Conservation (phyloP, 2,888 invertebrate genomes). For the Ypsolopha sequella region DNA sequence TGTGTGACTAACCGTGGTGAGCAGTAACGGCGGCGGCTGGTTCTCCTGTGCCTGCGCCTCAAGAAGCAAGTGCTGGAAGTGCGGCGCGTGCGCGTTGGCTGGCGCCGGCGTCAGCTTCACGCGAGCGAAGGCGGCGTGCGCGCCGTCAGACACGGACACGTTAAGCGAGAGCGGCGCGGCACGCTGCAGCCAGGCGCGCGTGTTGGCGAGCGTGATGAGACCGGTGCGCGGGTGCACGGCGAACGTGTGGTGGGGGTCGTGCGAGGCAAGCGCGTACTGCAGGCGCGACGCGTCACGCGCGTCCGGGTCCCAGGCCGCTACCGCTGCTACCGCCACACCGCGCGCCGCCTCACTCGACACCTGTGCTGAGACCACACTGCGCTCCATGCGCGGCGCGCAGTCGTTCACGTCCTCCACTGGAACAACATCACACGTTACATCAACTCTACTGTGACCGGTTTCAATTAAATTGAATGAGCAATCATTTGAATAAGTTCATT, state of each 20-base stretch:
- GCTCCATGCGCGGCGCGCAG: constrained; percentile 88
- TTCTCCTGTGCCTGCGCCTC: constrained; percentile 88
- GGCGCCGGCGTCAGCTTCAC: constrained; percentile 83
- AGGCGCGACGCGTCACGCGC: constrained; percentile 80
- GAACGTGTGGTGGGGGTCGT: constrained; percentile 31
- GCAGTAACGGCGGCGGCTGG: constrained; percentile 78
- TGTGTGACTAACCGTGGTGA: constrained; percentile 73
- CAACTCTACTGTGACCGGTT: too few relatives aligned
- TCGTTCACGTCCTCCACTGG: constrained; percentile 91
- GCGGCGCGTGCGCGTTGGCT: constrained; percentile 83
- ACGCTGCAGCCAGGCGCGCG: constrained; percentile 77
- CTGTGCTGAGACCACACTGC: constrained; percentile 81
- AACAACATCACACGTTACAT: constrained; percentile 9
- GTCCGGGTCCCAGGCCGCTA: constrained; percentile 91
- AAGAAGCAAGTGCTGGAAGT: constrained; percentile 81
- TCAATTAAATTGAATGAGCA: too few relatives aligned
- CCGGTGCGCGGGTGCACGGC: constrained; percentile 37
- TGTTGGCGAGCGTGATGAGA: constrained; percentile 79
- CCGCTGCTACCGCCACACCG: constrained; percentile 89
- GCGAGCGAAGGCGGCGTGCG: constrained; percentile 90
- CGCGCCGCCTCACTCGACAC: constrained; percentile 86
- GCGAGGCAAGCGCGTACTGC: constrained; percentile 81
- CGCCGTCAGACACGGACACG: constrained; percentile 95
- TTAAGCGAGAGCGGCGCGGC: constrained; percentile 77
- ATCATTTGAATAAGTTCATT: too few relatives aligned